These are phyloP conservation scores for Apodemus agrarius DNA, from an alignment of 2,797 vertebrate genomes.

Conservation along the genomic window DNA sequence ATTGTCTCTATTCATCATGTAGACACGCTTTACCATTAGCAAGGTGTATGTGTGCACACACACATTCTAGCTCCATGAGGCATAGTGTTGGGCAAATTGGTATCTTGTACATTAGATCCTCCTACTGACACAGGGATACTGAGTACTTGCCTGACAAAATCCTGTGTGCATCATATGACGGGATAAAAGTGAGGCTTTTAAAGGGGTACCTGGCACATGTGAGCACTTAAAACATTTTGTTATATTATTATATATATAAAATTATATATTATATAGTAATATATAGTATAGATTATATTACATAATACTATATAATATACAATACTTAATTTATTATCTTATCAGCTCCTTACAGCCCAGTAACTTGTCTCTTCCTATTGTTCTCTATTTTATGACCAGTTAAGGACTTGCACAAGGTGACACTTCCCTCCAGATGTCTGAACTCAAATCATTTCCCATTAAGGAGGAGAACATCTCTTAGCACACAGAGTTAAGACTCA, in stretches of 20 bases:
- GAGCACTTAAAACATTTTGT: neutral
- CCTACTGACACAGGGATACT: neutral
- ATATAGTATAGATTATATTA: neutral
- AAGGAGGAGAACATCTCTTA: neutral
- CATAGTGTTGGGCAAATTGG: neutral
- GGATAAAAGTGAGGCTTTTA: neutral
- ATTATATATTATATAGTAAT: neutral
- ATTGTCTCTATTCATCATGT: neutral
- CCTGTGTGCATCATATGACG: neutral
- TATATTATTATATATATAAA: neutral
- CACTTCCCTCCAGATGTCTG: neutral
- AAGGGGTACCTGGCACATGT: neutral
- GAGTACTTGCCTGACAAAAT: neutral
- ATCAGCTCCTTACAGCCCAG: neutral
- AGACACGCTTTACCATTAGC: neutral
- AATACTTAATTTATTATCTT: neutral
- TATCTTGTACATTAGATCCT: neutral
- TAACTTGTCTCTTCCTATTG: neutral
- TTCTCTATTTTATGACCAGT: neutral
- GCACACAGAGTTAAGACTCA: neutral
- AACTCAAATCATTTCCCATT: neutral
- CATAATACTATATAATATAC: neutral
- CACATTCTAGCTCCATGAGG: neutral
- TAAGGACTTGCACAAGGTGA: neutral
- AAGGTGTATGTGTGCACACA: neutral